Base-by-base conservation (phyloP, 1,140 invertebrate genomes). In the Atta cephalotes region DNA sequence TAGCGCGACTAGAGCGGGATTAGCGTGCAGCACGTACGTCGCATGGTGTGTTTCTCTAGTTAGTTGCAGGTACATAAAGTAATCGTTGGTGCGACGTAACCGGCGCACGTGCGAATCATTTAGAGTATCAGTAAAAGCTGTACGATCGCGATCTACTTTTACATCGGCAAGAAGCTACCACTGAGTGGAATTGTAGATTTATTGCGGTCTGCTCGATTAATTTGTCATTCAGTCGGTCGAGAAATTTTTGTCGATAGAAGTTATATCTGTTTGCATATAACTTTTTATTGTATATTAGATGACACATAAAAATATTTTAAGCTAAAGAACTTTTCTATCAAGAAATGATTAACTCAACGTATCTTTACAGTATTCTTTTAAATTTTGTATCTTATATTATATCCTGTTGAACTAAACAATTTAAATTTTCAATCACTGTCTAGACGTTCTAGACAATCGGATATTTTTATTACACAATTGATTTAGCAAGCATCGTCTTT, bases 51-150 rank as follows among this genome's bases (percentile, higher is more conserved):
- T 81, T 58, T 74, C 70, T 72, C 79, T 49, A 45, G 49, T 74
- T 62, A 82, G 80, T 74, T 74, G 49, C 68, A 53, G 35, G 18
- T 60, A 58, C 49, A 60, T 74, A 74, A 82, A 72, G 80, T 71
- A 49, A 84, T 25, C 51, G 49, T 28, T 18, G 25, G 76, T 49
- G 18, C 56, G 58, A 63, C 60, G 70, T 74, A 84, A 76, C 56
- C 12, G 21, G 79, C 66, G 66, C 68, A 45, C 79, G 66, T 71
- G 18, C 51, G 35, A 79, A 79, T 79, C 51, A 79, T 45, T 62
- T 63, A 49, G 60, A 79, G 18, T 79, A 79, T 66, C 66, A 21
- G 60, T 45, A 45, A 66, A 18, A 66, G 7, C 39, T 28, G 16
- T 66, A 45, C 56, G 60, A 84, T 84, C 70, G 21, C 39, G 56